Evolutionary conservation across 2,113 vertebrate species (phyloP).

Genomic region (Tapirus terrestris): DNA sequence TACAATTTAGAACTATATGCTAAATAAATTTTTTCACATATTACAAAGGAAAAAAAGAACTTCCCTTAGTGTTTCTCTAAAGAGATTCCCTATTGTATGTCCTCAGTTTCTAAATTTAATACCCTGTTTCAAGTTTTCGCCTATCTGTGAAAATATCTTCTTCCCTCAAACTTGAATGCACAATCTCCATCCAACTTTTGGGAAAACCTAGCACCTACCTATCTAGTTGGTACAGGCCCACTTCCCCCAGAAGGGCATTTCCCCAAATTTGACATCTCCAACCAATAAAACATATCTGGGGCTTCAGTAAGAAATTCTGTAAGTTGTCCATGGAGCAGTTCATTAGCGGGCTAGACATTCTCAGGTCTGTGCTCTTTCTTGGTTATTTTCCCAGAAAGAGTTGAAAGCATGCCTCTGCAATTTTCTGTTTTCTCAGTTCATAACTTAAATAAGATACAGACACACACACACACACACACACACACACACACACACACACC

Average conservation of each 20-base stretch:
- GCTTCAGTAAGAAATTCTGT: neutral
- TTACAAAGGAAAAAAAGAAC: neutral
- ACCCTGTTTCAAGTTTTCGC: neutral
- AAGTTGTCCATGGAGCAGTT: no score
- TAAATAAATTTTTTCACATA: neutral
- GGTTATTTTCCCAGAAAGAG: neutral
- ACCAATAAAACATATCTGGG: neutral
- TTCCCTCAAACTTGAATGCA: neutral
- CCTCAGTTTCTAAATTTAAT: neutral
- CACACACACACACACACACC: neutral
- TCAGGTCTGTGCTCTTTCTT: neutral
- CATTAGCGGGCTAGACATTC: neutral
- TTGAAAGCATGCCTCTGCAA: neutral
- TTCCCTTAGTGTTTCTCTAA: neutral
- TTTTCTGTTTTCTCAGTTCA: neutral
- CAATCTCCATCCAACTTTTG: neutral
- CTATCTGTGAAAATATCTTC: neutral
- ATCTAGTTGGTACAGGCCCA: neutral
- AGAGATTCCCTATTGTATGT: neutral
- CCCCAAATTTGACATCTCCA: neutral
- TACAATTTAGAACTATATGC: neutral
- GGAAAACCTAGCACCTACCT: neutral
- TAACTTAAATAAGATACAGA: neutral
- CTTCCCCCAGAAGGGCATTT: neutral
- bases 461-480: neutral